These are phyloP conservation scores for Bactericera cockerelli DNA, from an alignment of 1,140 invertebrate genomes.

Conservation along the genomic window DNA sequence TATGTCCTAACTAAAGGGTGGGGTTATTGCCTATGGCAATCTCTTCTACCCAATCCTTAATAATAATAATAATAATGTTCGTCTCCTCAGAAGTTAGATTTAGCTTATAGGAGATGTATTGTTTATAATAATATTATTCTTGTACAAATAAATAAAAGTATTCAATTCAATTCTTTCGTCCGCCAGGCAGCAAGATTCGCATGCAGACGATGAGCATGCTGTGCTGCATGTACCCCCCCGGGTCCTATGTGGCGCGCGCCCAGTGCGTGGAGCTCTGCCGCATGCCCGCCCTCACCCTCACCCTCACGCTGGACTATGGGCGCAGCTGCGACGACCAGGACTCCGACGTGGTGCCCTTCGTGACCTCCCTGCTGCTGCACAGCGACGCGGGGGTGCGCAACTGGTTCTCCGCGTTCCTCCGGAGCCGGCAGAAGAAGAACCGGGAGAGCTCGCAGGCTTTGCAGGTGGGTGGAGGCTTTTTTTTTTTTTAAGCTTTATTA, in stretches of 20 bases:
- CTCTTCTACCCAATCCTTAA: too few species aligned
- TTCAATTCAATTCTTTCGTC: too few species aligned
- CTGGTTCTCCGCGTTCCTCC: conserved; percentile 84
- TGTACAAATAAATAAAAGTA: too few species aligned
- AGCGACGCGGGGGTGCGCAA: conserved; percentile 75
- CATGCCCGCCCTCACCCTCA: conserved; percentile 73
- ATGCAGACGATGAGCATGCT: conserved; percentile 57
- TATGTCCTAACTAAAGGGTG: too few species aligned
- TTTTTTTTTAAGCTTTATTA: too few species aligned
- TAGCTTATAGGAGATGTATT: too few species aligned
- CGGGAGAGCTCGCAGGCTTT: background rate
- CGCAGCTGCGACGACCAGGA: background rate
- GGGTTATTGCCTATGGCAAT: too few species aligned
- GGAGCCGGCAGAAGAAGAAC: conserved; percentile 68
- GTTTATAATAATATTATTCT: too few species aligned
- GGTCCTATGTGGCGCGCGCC: conserved; percentile 62
- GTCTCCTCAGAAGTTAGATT: too few species aligned
- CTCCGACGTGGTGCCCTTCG: conserved; percentile 56
- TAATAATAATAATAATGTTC: too few species aligned
- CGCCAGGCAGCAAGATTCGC: conserved; percentile 44
- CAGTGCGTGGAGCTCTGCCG: conserved; percentile 75
- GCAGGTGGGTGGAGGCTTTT: too few species aligned
- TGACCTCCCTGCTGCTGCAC: conserved; percentile 77
- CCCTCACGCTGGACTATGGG: conserved; percentile 44
- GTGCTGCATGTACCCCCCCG: conserved; percentile 78